Base-by-base conservation (phyloP, 2,113 vertebrate species). In the Menidia beryllina region DNA sequence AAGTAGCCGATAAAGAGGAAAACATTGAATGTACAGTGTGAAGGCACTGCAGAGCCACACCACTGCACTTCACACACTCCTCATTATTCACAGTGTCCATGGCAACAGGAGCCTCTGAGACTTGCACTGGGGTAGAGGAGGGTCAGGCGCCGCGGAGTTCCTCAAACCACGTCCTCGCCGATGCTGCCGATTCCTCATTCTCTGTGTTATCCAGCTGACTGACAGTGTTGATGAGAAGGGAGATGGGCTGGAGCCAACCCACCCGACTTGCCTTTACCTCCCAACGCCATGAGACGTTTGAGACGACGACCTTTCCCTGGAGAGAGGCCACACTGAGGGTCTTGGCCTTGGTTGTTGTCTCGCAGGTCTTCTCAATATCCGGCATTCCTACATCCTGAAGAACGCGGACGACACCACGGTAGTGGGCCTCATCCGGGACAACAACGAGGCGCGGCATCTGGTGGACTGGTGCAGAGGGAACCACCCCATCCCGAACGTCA, bases 31-130 rank as follows among this genome's bases (percentile, higher is more conserved):
- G 36, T 20, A 53, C 21, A 14, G 68, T 53, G 70, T 61, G 52
- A 79, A 9, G 26, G 50, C 53, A 54, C 63, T 64, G 80, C 77
- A 67, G 76, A 69, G 77, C 34, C 54, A 38, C 58, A 56, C 45
- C 57, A 23, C 68, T 63, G 75, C 10, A 23, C 80, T 74, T 49
- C 30, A 53, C 43, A 51, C 61, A 54, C 62, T 75, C 75, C 62
- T 75, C 75, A 15, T 79, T 55, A 41, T 61, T 61, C 59, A 68
- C 61, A 20, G 90, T 91, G 84, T 88, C 88, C 88, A 90, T 89
- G 87, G 90, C 81, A 91, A 91, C 84, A 38, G 71, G 53, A 79
- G 72, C 69, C 79, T 72, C 17, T 21, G 78, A 88, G 84, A 81
- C 76, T 53, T 51, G 61, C 7, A 20, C 27, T 47, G 0, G 82